A percentile compares a stretch with the other conserved stretches of the same genome.
Evolutionary conservation across 2,113 vertebrate genomes (phyloP).

Genomic region (Varanus komodoensis): DNA sequence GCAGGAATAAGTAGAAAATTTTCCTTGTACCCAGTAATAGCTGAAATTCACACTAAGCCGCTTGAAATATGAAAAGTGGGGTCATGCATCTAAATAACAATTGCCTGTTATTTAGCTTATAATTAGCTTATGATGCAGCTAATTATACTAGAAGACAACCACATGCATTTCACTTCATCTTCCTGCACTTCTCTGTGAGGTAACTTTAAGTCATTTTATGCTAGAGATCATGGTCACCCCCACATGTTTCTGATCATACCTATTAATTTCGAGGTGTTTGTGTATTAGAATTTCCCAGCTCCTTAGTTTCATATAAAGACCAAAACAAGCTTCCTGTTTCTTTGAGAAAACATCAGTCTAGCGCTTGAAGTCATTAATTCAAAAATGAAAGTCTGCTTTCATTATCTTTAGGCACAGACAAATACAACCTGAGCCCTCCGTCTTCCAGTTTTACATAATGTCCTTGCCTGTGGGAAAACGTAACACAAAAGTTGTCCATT

Average conservation of each 20-base stretch:
- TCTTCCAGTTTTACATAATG: slow-evolving; percentile 57
- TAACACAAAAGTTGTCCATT: slow-evolving; percentile 64
- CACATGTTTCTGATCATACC: background rate
- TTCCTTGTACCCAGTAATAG: background rate
- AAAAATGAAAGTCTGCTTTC: slow-evolving; percentile 54
- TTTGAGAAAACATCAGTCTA: slow-evolving; percentile 41
- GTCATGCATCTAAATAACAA: background rate
- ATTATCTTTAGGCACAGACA: slow-evolving; percentile 32
- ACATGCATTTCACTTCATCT: slow-evolving; percentile 8
- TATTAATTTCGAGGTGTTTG: background rate
- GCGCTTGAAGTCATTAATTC: slow-evolving; percentile 30
- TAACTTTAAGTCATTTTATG: slow-evolving; percentile 19
- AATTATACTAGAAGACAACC: slow-evolving; percentile 24
- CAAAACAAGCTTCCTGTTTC: slow-evolving; percentile 52
- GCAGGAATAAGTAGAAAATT: background rate
- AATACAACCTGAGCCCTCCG: slow-evolving; percentile 39
- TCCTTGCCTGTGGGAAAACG: slow-evolving; percentile 56
- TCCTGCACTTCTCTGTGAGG: background rate
- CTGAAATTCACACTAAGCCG: background rate
- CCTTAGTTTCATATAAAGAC: background rate
- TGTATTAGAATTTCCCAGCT: background rate
- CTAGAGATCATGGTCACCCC: slow-evolving; percentile 17
- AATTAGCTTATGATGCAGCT: slow-evolving; percentile 10
- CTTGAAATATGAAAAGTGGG: background rate
- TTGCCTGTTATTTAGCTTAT: background rate